Conservation (phyloP, 2,113 vertebrate species). For the Lethenteron camtschaticum region DNA sequence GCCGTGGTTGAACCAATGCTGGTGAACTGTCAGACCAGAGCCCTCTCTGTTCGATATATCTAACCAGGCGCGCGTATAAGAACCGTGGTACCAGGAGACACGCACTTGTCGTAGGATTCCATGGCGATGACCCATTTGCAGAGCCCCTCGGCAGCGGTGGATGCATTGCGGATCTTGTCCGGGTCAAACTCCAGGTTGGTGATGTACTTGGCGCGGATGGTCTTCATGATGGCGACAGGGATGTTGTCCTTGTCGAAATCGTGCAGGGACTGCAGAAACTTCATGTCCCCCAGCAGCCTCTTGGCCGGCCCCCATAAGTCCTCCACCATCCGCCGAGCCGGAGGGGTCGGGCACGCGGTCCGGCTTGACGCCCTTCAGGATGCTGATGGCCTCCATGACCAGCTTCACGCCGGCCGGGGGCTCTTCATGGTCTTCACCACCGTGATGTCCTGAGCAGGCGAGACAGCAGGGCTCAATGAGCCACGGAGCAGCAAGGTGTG, state of each 20-base stretch:
- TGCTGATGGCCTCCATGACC: slow-evolving; percentile 76
- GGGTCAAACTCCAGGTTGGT: slow-evolving; percentile 66
- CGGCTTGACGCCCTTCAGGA: slow-evolving; percentile 61
- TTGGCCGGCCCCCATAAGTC: slow-evolving; percentile 78
- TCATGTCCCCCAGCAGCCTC: slow-evolving; percentile 54
- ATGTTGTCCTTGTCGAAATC: slow-evolving; percentile 75
- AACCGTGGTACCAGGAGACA: background rate
- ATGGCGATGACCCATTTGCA: slow-evolving; percentile 68
- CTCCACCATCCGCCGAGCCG: slow-evolving; percentile 48
- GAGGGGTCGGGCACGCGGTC: slow-evolving; percentile 52
- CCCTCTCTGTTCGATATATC: too few species aligned
- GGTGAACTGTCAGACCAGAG: too few species aligned
- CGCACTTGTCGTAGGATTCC: slow-evolving; percentile 55
- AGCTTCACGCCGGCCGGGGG: slow-evolving; percentile 54
- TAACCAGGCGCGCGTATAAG: too few species aligned
- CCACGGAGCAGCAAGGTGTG: too few species aligned
- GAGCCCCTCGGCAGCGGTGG: slow-evolving; percentile 55
- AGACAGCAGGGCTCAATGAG: too few species aligned
- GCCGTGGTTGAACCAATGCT: too few species aligned
- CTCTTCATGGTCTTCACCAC: slow-evolving; percentile 81
- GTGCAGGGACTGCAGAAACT: slow-evolving; percentile 58
- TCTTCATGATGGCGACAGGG: slow-evolving; percentile 29
- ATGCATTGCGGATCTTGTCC: slow-evolving; percentile 59
- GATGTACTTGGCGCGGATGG: slow-evolving; percentile 57
- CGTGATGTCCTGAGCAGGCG: slow-evolving; percentile 43